phyloP scores from a whole-genome alignment of 2,888 invertebrate species.

The Pollenia labialis region DNA sequence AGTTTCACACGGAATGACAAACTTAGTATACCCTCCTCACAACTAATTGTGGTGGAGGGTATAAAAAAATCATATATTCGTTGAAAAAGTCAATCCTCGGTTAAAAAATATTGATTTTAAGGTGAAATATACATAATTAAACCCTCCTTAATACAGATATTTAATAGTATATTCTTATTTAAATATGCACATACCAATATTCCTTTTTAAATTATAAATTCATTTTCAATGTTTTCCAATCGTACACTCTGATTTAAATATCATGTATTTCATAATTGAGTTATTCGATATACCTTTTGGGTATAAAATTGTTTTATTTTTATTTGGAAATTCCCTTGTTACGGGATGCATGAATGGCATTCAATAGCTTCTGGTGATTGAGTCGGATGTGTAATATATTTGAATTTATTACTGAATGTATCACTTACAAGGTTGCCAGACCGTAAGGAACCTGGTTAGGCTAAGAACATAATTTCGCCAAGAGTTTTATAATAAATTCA shows the following conservation, averaged over 20 bases:
- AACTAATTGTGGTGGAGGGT: too few species aligned
- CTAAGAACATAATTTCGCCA: too few species aligned
- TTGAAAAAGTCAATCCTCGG: too few species aligned
- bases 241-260: not conserved
- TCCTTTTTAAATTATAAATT: conserved; percentile 22
- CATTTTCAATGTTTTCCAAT: conserved; percentile 26
- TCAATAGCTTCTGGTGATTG: conserved; percentile 45
- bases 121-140: too few species aligned
- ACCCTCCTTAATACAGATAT: too few species aligned
- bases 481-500: too few species aligned
- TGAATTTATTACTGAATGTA: not conserved
- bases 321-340: not conserved
- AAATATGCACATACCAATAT: not conserved
- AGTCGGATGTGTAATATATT: conserved; percentile 8
- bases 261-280: conserved; percentile 41
- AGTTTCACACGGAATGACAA: too few species aligned
- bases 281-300: conserved; percentile 40
- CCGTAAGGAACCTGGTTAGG: too few species aligned
- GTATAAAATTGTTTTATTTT: conserved; percentile 31
- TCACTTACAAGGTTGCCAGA: not conserved
- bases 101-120: too few species aligned
- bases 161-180: too few species aligned
- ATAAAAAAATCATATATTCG: too few species aligned
- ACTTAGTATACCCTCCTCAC: too few species aligned
- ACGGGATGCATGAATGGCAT: conserved; percentile 14